phyloP scores from a whole-genome alignment of 2,797 vertebrate genomes.

The Petrocephalus schoutedeni region DNA sequence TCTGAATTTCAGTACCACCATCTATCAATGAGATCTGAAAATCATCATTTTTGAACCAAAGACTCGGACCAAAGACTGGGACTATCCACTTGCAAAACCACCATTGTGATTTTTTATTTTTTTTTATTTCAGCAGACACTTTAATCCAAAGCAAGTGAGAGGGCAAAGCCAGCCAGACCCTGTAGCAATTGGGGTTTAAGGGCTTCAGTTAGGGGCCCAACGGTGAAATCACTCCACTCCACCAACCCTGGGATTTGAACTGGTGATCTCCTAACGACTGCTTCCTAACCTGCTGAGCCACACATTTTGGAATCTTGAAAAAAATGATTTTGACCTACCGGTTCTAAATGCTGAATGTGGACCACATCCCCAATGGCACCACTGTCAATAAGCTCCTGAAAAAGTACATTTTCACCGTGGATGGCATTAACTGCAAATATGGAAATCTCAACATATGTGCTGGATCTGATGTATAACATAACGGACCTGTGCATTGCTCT shows the following conservation, averaged over 20 bases:
- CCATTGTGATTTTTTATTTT: too few relatives aligned
- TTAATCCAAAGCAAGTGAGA: too few relatives aligned
- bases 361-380: conserved; percentile 68
- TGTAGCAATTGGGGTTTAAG: too few relatives aligned
- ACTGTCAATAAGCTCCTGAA: conserved; percentile 65
- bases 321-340: conserved; percentile 53
- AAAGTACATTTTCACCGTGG: not conserved
- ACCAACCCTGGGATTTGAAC: not conserved
- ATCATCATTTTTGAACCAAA: not conserved
- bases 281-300: not conserved
- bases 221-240: not conserved
- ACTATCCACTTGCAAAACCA: not conserved
- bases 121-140: too few relatives aligned
- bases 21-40: not conserved
- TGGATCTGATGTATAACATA: not conserved
- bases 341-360: conserved; percentile 78
- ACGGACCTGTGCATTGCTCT: not conserved
- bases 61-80: too few relatives aligned
- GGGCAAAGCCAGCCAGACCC: too few relatives aligned
- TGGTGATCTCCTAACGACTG: not conserved
- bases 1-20: not conserved
- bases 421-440: not conserved
- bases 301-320: not conserved
- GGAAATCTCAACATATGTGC: not conserved
- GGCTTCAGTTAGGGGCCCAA: too few relatives aligned